phyloP scores from a whole-genome alignment of 2,888 invertebrate species.

The Drosophila sordidapex region DNA sequence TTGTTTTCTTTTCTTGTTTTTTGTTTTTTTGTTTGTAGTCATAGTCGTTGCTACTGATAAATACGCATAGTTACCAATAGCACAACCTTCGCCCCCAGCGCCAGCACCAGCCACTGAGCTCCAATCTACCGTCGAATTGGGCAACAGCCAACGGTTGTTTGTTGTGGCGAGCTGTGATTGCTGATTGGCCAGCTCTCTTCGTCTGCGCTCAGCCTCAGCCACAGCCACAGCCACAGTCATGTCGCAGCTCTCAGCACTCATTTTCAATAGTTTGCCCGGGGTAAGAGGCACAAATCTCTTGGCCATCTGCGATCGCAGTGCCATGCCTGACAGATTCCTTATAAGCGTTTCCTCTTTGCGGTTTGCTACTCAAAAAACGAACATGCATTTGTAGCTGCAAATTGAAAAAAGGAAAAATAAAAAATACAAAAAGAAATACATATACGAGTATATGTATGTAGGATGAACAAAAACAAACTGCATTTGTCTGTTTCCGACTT shows the following conservation, averaged over 20 bases:
- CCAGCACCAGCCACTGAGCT: conserved; percentile 3
- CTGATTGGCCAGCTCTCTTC: conserved; percentile 19
- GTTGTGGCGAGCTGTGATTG: conserved; percentile 33
- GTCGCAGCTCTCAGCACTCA: not conserved
- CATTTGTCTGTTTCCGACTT: conserved; percentile 13
- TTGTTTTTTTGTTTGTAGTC: not conserved
- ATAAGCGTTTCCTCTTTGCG: conserved; percentile 56
- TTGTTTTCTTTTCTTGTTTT: not conserved
- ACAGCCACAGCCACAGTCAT: not conserved
- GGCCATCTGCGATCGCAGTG: conserved; percentile 41
- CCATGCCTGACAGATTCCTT: conserved; percentile 65
- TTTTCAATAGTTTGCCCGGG: not conserved
- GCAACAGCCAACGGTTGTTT: conserved; percentile 39
- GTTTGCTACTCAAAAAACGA: conserved; percentile 37
- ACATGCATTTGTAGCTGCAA: conserved; percentile 62
- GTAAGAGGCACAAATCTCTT: conserved; percentile 35
- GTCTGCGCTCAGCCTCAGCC: not conserved
- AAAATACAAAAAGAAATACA: conserved; percentile 15
- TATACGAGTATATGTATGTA: not conserved
- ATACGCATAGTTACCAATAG: conserved; percentile 40
- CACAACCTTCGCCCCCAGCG: conserved; percentile 16
- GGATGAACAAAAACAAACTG: conserved; percentile 9
- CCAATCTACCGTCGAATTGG: conserved; percentile 1
- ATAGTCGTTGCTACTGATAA: conserved; percentile 15
- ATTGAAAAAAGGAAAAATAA: conserved; percentile 53